Percentiles rank a stretch among this genome's conserved stretches.
Conservation (phyloP, 2,797 vertebrate species). For the Sorex maritimensis region DNA sequence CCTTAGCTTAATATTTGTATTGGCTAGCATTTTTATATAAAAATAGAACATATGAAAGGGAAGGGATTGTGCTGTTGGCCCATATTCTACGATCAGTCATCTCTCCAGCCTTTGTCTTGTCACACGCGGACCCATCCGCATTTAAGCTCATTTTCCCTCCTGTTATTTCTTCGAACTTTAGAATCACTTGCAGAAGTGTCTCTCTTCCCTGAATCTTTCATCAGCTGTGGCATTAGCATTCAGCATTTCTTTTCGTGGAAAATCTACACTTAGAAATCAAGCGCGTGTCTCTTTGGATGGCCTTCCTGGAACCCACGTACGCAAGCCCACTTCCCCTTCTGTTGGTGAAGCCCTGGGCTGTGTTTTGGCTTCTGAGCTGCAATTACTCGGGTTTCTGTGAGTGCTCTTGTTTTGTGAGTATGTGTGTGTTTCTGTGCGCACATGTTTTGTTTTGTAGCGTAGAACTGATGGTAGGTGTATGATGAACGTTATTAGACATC, state of each 20-base stretch:
- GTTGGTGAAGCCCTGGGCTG: not conserved
- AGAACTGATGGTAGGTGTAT: not conserved
- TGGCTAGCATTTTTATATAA: not conserved
- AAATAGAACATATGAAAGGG: slow-evolving; percentile 1
- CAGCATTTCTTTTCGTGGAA: not conserved
- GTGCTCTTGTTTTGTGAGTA: not conserved
- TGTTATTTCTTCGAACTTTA: slow-evolving; percentile 20
- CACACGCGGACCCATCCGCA: not conserved
- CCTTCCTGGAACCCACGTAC: not conserved
- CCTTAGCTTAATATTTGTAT: slow-evolving; percentile 6
- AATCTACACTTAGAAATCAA: slow-evolving; percentile 23
- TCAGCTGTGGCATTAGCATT: not conserved
- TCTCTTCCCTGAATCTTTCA: not conserved
- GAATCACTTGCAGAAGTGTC: not conserved
- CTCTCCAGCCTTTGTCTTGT: not conserved
- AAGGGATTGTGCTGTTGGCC: not conserved
- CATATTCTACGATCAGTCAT: slow-evolving; percentile 21
- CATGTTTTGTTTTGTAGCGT: not conserved
- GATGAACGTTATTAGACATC: slow-evolving; percentile 1
- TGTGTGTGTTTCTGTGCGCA: too few species aligned
- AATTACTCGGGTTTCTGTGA: not conserved
- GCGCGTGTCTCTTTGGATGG: not conserved
- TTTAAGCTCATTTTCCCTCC: not conserved
- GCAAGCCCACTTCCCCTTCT: not conserved
- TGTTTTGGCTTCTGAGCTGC: slow-evolving; percentile 22